Evolutionary conservation across 2,888 invertebrate species (phyloP).

Genomic region (Colletes collaris): DNA sequence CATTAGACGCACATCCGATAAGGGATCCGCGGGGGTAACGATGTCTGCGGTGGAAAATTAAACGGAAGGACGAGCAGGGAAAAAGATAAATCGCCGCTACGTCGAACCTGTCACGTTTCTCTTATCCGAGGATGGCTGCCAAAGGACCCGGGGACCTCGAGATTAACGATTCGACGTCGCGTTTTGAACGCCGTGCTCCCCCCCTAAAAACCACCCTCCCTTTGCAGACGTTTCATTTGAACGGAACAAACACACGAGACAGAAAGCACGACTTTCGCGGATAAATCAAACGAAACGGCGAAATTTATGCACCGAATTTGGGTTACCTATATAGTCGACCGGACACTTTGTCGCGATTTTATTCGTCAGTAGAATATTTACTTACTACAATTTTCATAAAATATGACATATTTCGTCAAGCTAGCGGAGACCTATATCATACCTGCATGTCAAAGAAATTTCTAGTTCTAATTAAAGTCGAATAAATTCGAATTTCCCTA

Average conservation of each 20-base stretch:
- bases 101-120: slow-evolving; percentile 36
- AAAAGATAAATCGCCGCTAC: slow-evolving; percentile 38
- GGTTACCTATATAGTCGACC: too few relatives aligned
- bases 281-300: too few relatives aligned
- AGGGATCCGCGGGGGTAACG: slow-evolving; percentile 43
- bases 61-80: slow-evolving; percentile 40
- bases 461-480: too few relatives aligned
- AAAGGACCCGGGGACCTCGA: slow-evolving; percentile 18
- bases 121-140: slow-evolving; percentile 33
- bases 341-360: too few relatives aligned
- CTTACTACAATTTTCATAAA: too few relatives aligned
- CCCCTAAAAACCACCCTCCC: not conserved
- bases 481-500: too few relatives aligned
- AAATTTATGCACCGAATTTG: too few relatives aligned
- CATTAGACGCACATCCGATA: slow-evolving; percentile 58
- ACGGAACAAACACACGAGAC: not conserved
- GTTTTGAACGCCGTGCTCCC: not conserved
- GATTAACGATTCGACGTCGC: slow-evolving; percentile 53
- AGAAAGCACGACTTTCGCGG: too few relatives aligned
- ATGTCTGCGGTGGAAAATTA: slow-evolving; percentile 54
- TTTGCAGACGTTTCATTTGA: not conserved
- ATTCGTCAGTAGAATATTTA: too few relatives aligned
- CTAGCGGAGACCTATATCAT: too few relatives aligned
- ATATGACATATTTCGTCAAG: too few relatives aligned
- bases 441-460: too few relatives aligned